Base-by-base conservation (phyloP, 37 sponge, comb jelly and placozoan genomes). In the Oopsacas minuta region DNA sequence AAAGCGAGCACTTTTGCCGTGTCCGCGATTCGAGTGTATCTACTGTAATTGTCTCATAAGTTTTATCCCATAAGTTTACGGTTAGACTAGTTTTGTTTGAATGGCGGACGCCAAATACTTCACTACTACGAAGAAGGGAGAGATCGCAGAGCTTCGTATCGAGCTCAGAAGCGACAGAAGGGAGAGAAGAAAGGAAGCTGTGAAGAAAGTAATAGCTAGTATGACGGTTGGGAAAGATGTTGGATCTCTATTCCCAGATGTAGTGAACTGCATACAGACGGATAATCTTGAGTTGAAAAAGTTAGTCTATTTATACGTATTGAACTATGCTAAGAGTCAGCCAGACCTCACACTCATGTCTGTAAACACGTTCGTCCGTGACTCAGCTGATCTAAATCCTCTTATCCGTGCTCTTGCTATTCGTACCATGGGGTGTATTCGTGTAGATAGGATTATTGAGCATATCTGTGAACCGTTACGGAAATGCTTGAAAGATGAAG, bases 201-300 rank as follows among this genome's bases (percentile, higher is more conserved):
- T 97, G 36, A 97, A 97, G 94, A 97, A 97, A 88, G 89, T 96
- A 81, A 97, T 97, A 86, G 99, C 99, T 36, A 97, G 86, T 84
- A 97, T 97, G 99, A 97, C 99, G 15, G 95, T 97, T 82, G 99
- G 99, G 23, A 97, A 97, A 52, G 99, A 97, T 61, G 99, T 97
- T 37, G 93, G 96, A 82, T 91, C 96, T 3, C 86, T 96, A 42
- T 97, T 97, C 81, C 92, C 99, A 15, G 99, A 97, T 83, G 95
- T 97, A 35, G 89, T 94, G 46, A 97, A 94, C 85, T 97, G 99
- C 88, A 97, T 94, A 92, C 99, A 97, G 84, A 97, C 99, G 10
- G 96, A 94, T 82, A 94, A 94, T 83, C 87, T 97, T 75, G 99
- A 97, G 88, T 91, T 97, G 82, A 97, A 97, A 90, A 97, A 97